Evolutionary conservation across 92 coral and sea anemone species (phyloP), one percentile per base, ranked within the genome.

Genomic region (Micromussa lordhowensis): DNA sequence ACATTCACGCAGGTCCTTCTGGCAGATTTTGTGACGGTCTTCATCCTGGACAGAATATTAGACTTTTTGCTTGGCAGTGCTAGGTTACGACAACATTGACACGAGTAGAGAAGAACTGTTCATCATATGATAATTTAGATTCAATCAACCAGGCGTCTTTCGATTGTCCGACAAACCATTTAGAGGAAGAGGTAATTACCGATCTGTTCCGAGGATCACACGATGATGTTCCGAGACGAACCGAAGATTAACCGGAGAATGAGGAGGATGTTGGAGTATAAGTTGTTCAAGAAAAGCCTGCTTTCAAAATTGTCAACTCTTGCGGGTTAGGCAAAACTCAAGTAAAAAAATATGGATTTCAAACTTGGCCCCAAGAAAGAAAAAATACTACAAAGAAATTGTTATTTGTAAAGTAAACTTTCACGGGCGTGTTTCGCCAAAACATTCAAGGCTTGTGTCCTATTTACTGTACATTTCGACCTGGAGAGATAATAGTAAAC

Each of bases 51-150:
- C 78, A 93, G 99, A 90, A 69, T 97, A 72, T 86, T 97, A 78
- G 96, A 97, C 76, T 96, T 95, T 82, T 55, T 97, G 35, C 90
- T 97, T 74, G 99, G 99, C 22, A 89, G 93, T 21, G 95, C 96
- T 30, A 94, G 77, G 57, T 63, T 96, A 36, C 88, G 88, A 81
- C 86, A 90, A 24, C 91, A 82, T 74, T 93, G 77, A 74, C 57
- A 34, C 80, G 54, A 73, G 70, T 11, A 84, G 54, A 29, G n/a
- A 73, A 34, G 57, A 54, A 17, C 24, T 54, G 80, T 12, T 16
- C 32, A 34, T 51, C 30, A 13, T 59, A 21, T 10, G 51, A 68
- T 38, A 66, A 11, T 54, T 19, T 24, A 36, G 8, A 24, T 32
- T 51, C 68, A 44, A 15, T 31, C 70, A n/a, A 68, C 79, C 24